A percentile compares a stretch with the other conserved stretches of the same genome.
Conservation (phyloP, 2,888 invertebrate species). For the Acheta domesticus region DNA sequence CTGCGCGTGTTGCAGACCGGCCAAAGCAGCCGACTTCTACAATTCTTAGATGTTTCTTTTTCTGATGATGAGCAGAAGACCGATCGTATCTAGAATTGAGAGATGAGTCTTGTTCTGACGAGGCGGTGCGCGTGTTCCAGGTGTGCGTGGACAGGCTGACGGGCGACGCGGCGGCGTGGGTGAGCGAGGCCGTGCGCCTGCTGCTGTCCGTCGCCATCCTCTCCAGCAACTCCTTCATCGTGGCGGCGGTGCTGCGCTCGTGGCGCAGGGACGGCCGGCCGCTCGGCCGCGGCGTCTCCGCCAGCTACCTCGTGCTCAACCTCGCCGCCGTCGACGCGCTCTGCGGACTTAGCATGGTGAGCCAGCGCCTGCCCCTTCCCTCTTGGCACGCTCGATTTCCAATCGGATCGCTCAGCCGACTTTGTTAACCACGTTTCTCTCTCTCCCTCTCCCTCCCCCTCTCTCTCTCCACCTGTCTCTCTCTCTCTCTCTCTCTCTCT, state of each 20-base stretch:
- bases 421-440: background rate
- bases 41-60: no score
- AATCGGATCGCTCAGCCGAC: no score
- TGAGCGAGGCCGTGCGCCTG: background rate
- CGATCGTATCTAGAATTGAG: no score
- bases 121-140: no score
- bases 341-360: background rate
- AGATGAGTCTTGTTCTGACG: no score
- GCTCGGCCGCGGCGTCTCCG: background rate
- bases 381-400: no score
- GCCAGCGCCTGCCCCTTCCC: background rate
- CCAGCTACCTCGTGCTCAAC: background rate
- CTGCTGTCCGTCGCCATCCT: conserved; percentile 23
- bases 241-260: conserved; percentile 24
- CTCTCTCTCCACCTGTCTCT: background rate
- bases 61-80: no score
- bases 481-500: background rate
- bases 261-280: background rate
- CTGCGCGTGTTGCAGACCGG: no score
- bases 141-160: background rate
- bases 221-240: conserved; percentile 28
- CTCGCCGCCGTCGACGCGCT: background rate
- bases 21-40: no score
- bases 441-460: background rate
- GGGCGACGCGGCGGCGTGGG: background rate